Evolutionary conservation across 2,797 vertebrate genomes (phyloP).

Genomic region (Enteromius mattozi): DNA sequence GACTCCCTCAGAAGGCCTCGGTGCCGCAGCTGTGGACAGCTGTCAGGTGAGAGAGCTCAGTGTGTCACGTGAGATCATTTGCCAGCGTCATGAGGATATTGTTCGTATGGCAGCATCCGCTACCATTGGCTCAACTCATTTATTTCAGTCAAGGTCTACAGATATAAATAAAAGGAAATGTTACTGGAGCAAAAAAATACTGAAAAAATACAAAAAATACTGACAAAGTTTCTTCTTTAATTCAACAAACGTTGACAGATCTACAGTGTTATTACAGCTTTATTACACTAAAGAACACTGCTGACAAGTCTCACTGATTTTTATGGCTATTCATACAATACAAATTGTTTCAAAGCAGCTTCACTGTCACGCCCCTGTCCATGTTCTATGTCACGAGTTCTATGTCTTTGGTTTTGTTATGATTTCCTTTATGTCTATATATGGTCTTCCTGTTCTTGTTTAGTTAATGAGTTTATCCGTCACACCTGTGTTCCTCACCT

Average conservation of each 20-base stretch:
- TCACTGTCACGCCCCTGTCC: too few species aligned
- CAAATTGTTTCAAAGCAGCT: background rate
- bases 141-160: constrained; percentile 85
- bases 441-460: too few species aligned
- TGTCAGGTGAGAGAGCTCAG: constrained; percentile 81
- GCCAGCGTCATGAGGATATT: constrained; percentile 51
- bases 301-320: background rate
- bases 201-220: too few species aligned
- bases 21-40: constrained; percentile 51
- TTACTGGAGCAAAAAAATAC: constrained; percentile 83
- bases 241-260: too few species aligned
- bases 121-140: constrained; percentile 85
- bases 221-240: too few species aligned
- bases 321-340: background rate
- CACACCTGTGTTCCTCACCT: too few species aligned
- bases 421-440: too few species aligned
- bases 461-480: too few species aligned
- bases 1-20: constrained; percentile 73
- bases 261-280: background rate
- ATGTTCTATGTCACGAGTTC: too few species aligned
- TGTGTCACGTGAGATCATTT: constrained; percentile 73
- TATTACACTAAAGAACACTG: background rate
- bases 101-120: constrained; percentile 37
- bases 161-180: constrained; percentile 88
- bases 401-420: too few species aligned